Base-by-base conservation (phyloP, 2,888 invertebrate genomes). In the Ormia ochracea region DNA sequence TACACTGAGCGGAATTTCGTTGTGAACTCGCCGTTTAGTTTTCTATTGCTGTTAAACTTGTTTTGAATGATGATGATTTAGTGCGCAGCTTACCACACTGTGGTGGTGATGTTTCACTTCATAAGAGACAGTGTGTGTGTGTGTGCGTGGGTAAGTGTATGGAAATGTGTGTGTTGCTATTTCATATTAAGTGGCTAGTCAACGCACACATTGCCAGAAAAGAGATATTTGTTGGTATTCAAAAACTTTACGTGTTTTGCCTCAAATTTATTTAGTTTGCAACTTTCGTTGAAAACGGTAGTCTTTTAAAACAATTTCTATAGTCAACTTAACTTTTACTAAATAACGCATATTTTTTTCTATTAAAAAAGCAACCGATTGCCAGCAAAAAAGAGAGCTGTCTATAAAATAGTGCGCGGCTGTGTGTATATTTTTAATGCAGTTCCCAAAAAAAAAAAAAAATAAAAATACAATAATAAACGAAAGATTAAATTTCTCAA, bases 251-350 rank as follows among this genome's bases (percentile, higher is more conserved):
- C 58, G 66, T 61, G 76, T 81, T 74, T 36, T 56, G 75, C 83
- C 82, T 83, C 84, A 85, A 85, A 86, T 86, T 88, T 89, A 88
- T 88, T 88, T 87, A 84, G 88, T 86, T 85, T 85, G 85, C 84
- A 87, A 86, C 88, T 86, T 86, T 88, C 87, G 88, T 84, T 85
- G 83, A 85, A 85, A 85, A 82, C 88, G 86, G 88, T 87, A 85
- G 87, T 88, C 77, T 80, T 66, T 72, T 48, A 0, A 68, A 72
- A 76, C 70, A 50, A 65, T 33, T 38, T 85, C 84, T 82, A 80
- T 73, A 38, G 43, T 58, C 28, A 70, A 43, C 45, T 70, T 52
- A 31, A 54, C 38, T 66, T 45, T 48, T 65, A 48, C 19, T 38
- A 45, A 70, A 28, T 31, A 66, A 56, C 58, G 78, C 65, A 59